phyloP scores from a whole-genome alignment of 2,113 vertebrate species.

The Neodontobutis hainanensis region DNA sequence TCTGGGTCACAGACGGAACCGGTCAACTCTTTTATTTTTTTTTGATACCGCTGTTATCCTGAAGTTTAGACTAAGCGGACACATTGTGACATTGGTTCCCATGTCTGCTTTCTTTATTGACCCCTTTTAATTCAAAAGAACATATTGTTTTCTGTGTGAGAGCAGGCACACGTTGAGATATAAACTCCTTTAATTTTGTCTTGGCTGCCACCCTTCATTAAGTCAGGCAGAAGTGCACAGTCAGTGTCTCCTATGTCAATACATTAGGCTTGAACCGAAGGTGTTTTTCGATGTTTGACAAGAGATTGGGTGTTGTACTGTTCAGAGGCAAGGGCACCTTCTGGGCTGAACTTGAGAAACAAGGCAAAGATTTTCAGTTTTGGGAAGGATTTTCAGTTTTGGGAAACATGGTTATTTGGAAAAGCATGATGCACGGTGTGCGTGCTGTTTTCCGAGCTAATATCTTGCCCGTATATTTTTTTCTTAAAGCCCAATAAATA shows the following conservation, averaged over 20 bases:
- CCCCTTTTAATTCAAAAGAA: conserved; percentile 38
- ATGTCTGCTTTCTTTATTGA: conserved; percentile 45
- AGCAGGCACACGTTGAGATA: conserved; percentile 1
- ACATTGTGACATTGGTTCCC: conserved; percentile 66
- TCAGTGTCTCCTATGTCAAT: conserved; percentile 12
- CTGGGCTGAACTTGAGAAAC: not conserved
- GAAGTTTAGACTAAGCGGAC: conserved; percentile 69
- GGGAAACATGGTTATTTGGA: not conserved
- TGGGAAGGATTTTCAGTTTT: too few species aligned
- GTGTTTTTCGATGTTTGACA: conserved; percentile 9
- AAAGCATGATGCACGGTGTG: too few species aligned
- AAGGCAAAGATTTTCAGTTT: not conserved
- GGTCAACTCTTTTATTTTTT: conserved; percentile 27
- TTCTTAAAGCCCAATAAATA: not conserved
- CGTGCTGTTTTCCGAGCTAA: too few species aligned
- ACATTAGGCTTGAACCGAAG: not conserved
- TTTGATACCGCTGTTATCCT: conserved; percentile 54
- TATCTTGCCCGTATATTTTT: too few species aligned
- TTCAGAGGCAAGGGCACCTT: conserved; percentile 9
- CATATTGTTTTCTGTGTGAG: conserved; percentile 21
- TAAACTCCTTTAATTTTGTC: conserved; percentile 28
- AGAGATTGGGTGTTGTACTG: conserved; percentile 18
- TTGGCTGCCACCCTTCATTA: not conserved
- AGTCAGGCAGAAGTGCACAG: not conserved
- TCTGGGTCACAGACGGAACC: conserved; percentile 60